Evolutionary conservation across 1,140 invertebrate genomes (phyloP), one percentile per base, ranked within the genome.

Genomic region (Lycorma delicatula): DNA sequence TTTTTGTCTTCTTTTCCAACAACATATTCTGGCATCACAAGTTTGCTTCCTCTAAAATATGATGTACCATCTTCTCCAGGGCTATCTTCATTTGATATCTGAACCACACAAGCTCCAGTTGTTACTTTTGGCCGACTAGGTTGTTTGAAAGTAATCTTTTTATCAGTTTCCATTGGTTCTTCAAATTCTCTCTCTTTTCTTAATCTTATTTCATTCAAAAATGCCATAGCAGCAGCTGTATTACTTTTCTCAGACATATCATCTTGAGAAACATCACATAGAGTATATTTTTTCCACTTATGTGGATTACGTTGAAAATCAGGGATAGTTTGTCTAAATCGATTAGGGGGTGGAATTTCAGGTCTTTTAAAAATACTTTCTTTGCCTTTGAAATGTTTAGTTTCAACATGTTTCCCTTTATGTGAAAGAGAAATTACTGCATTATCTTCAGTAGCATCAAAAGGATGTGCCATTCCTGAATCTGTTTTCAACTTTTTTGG

Each of bases 1-100:
- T 73, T 75, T 60, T 66, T 71, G 50, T 64, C 60, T 64, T 81
- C 79, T 59, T 79, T 72, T n/a, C 87, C 87, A 57, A 90, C 79
- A n/a, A 86, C 77, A 75, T 88, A 88, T 67, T 89, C 86, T 2
- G 87, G 86, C 81, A 89, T 85, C 2, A 88, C 73, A 29, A 87
- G 56, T 70, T 86, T 88, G 57, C 78, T 82, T 56, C 75, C 80
- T 65, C 75, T 79, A 60, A 85, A 82, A 51, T 75, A 67, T 9
- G 78, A 68, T 64, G 60, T 50, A 9, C 77, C 80, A 16, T 76
- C 66, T 23, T 75, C 66, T 31, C 73, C 67, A 18, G 70, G 44
- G 12, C 69, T 64, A 1, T 64, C 64, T 51, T 68, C 62, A 4
- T 64, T 59, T 2, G 11, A 11, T 60, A 47, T 16, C 23, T 44